A percentile compares a stretch with the other conserved stretches of the same genome.
phyloP scores from a whole-genome alignment of 2,888 invertebrate species.

The Macrosoma leucophasiata region DNA sequence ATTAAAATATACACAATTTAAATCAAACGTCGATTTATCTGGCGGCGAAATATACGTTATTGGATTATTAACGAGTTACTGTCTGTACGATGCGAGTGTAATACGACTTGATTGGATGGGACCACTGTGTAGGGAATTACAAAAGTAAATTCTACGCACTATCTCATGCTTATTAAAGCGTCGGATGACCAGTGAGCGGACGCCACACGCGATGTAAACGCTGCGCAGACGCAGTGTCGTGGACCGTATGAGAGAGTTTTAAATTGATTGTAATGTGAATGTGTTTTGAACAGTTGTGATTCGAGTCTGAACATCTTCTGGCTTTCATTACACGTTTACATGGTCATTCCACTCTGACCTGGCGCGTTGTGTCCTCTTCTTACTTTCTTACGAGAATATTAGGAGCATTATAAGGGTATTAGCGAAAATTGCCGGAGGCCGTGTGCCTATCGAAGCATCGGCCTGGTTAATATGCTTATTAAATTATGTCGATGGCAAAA shows the following conservation, averaged over 20 bases:
- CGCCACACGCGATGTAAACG: constrained; percentile 60
- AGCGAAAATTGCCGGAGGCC: constrained; percentile 56
- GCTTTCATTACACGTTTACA: constrained; percentile 57
- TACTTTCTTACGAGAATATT: constrained; percentile 40
- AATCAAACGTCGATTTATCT: too few species aligned
- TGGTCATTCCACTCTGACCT: constrained; percentile 74
- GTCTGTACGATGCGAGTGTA: too few species aligned
- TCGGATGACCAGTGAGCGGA: constrained; percentile 49
- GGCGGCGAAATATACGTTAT: too few species aligned
- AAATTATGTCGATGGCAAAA: constrained; percentile 72
- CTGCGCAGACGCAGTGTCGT: constrained; percentile 56
- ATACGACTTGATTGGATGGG: constrained; percentile 45
- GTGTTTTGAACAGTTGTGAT: constrained; percentile 61
- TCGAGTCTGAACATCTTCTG: constrained; percentile 57
- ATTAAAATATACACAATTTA: too few species aligned
- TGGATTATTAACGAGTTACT: too few species aligned
- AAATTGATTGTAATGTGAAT: constrained; percentile 71
- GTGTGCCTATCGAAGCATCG: constrained; percentile 63
- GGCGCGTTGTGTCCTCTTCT: constrained; percentile 38
- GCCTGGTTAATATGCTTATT: constrained; percentile 70
- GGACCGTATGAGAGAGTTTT: constrained; percentile 51
- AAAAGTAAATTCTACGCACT: constrained; percentile 16
- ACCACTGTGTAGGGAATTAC: constrained; percentile 27
- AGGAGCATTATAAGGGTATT: constrained; percentile 55
- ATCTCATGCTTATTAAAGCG: too few species aligned